Percentiles rank a stretch among this genome's conserved stretches.
Conservation (phyloP, 2,797 vertebrate genomes). For the Mormyrus proboscirostris region DNA sequence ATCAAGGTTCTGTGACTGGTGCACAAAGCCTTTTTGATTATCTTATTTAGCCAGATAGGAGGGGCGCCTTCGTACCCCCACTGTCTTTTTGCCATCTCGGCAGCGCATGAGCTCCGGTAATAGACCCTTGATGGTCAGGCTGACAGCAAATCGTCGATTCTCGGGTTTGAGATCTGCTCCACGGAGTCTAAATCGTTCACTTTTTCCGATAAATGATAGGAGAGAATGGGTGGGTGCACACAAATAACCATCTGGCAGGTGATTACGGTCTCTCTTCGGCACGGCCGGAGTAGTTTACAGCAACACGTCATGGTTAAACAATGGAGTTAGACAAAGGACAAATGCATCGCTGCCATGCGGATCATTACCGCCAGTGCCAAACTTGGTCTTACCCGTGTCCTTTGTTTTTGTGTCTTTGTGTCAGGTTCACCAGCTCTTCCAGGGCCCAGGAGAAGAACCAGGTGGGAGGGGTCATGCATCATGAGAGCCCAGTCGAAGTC, state of each 20-base stretch:
- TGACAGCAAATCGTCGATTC: background rate
- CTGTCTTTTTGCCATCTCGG: background rate
- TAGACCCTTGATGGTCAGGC: background rate
- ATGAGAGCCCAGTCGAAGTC: background rate
- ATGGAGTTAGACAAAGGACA: background rate
- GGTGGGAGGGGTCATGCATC: background rate
- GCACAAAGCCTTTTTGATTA: background rate
- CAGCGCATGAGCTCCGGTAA: background rate
- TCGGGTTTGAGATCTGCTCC: background rate
- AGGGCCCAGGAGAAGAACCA: background rate
- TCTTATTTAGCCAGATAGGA: background rate
- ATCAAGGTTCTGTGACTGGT: background rate
- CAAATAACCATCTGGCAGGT: slow-evolving; percentile 4
- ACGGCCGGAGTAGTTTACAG: background rate
- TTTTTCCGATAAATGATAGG: slow-evolving; percentile 1
- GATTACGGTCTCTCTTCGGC: background rate
- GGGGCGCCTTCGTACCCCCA: background rate
- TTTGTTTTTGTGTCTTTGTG: background rate
- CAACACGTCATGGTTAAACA: background rate
- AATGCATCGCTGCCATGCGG: background rate
- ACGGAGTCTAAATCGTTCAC: background rate
- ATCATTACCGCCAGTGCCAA: background rate
- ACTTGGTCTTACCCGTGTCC: background rate
- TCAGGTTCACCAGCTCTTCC: background rate
- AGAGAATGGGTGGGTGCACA: background rate